Conservation (phyloP, 2,797 vertebrate genomes). For the Centroberyx gerrardi region DNA sequence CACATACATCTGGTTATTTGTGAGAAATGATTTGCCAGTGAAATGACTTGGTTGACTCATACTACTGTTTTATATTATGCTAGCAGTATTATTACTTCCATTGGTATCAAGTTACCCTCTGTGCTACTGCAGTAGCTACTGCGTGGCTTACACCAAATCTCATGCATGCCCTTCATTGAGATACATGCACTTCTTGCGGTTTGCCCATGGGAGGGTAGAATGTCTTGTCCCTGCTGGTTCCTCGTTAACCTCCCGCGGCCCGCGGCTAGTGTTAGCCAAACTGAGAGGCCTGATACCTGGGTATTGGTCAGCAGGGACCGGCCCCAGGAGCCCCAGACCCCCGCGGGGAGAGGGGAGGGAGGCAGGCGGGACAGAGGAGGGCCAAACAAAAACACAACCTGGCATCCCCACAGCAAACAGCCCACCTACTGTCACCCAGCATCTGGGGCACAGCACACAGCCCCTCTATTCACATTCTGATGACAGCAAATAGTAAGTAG, state of each 20-base stretch:
- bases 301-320: slow-evolving; percentile 79
- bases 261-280: slow-evolving; percentile 76
- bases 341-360: slow-evolving; percentile 68
- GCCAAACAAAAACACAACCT: slow-evolving; percentile 85
- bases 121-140: not conserved
- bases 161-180: slow-evolving; percentile 59
- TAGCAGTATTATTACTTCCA: slow-evolving; percentile 4
- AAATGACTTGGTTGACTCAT: not conserved
- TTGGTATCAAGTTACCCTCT: not conserved
- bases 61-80: slow-evolving; percentile 3
- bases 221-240: slow-evolving; percentile 83
- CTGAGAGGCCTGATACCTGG: slow-evolving; percentile 81
- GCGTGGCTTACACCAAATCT: slow-evolving; percentile 32
- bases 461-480: slow-evolving; percentile 77
- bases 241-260: slow-evolving; percentile 83
- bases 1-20: not conserved
- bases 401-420: slow-evolving; percentile 82
- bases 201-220: slow-evolving; percentile 68
- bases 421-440: slow-evolving; percentile 79
- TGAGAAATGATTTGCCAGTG: not conserved
- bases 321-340: slow-evolving; percentile 71
- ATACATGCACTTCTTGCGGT: slow-evolving; percentile 67
- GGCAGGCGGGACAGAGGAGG: slow-evolving; percentile 77
- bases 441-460: slow-evolving; percentile 77
- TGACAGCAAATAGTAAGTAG: slow-evolving; percentile 63